These are phyloP conservation scores for Megalonaias nervosa DNA, from an alignment of 1,140 invertebrate genomes.

Conservation along the genomic window DNA sequence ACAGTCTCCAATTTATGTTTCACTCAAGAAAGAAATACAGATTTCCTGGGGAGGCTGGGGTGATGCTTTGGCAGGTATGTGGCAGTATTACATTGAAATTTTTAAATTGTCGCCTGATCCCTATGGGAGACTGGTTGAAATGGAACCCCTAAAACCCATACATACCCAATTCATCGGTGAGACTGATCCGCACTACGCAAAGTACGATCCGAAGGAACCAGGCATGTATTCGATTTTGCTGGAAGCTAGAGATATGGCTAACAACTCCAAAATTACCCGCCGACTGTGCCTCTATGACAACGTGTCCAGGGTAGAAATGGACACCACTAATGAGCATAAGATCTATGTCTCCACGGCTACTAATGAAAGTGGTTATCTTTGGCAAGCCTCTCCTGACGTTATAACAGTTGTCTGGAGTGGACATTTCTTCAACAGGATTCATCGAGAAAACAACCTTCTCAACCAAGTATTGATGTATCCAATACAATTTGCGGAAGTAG, in stretches of 20 bases:
- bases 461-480: constrained; percentile 9
- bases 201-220: background rate
- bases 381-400: constrained; percentile 9
- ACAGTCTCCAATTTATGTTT: too few species aligned
- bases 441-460: constrained; percentile 12
- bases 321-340: background rate
- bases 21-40: too few species aligned
- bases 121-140: constrained; percentile 17
- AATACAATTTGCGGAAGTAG: constrained; percentile 27
- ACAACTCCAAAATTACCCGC: constrained; percentile 22
- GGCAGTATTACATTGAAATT: constrained; percentile 25
- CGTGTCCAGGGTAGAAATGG: background rate
- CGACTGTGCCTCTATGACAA: constrained; percentile 16
- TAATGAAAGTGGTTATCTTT: constrained; percentile 20
- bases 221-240: constrained; percentile 14
- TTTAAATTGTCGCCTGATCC: constrained; percentile 21
- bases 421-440: constrained; percentile 23
- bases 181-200: background rate
- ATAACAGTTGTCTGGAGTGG: constrained; percentile 9
- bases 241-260: constrained; percentile 15
- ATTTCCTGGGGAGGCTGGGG: constrained; percentile 19
- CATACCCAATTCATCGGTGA: background rate
- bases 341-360: constrained; percentile 18
- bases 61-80: constrained; percentile 20
- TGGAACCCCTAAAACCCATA: constrained; percentile 9